Conservation (phyloP, 2,113 vertebrate genomes). For the Cichladusa arquata region DNA sequence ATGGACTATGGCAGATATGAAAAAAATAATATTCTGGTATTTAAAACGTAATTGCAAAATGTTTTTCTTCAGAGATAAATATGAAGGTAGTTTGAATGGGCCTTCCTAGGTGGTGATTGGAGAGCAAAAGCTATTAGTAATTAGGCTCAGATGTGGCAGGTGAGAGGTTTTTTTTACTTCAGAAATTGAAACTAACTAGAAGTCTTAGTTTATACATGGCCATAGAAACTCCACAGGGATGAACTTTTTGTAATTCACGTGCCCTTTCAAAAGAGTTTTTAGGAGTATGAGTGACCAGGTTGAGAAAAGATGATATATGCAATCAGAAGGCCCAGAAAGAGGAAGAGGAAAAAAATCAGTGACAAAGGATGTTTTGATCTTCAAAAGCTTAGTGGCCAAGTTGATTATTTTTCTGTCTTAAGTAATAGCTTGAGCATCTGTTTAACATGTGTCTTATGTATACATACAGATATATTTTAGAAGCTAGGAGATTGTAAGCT, state of each 20-base stretch:
- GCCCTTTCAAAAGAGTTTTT: not conserved
- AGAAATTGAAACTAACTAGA: not conserved
- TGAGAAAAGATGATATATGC: not conserved
- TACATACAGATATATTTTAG: rapidly evolving
- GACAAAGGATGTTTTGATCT: not conserved
- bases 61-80: not conserved
- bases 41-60: not conserved
- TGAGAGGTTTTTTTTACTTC: not conserved
- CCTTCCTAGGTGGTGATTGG: not conserved
- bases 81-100: not conserved
- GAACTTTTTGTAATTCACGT: not conserved
- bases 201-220: not conserved
- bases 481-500: not conserved
- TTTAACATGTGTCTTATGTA: not conserved
- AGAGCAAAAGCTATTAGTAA: not conserved
- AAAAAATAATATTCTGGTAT: not conserved
- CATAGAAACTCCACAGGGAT: not conserved
- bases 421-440: not conserved
- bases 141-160: not conserved
- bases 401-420: not conserved
- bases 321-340: not conserved
- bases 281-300: not conserved
- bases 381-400: not conserved
- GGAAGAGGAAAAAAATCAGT: not conserved
- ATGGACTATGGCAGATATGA: not conserved